Evolutionary conservation across 2,888 invertebrate genomes (phyloP).

Genomic region (Oegoconia quadripuncta): DNA sequence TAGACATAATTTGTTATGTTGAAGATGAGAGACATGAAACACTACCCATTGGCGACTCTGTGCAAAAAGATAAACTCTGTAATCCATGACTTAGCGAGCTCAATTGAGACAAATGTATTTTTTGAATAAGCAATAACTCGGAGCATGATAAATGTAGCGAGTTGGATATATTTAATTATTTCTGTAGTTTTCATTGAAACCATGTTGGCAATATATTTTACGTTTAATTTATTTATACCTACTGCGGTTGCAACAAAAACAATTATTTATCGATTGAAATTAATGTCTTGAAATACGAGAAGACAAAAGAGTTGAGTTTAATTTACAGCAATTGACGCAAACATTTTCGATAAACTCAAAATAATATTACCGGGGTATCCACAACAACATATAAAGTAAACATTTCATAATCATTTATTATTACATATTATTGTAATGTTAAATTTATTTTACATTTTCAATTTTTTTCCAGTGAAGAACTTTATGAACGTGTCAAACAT

Average conservation of each 20-base stretch:
- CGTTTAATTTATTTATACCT: constrained; percentile 36
- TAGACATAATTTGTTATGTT: no score
- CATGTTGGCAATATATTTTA: constrained; percentile 31
- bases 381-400: no score
- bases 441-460: no score
- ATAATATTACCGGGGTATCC: constrained; percentile 25
- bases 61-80: no score
- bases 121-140: constrained; percentile 46
- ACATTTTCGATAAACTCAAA: neutral
- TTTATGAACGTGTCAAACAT: no score
- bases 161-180: constrained; percentile 52
- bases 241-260: constrained; percentile 32
- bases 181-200: constrained; percentile 54
- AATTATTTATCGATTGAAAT: constrained; percentile 10
- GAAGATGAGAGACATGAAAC: no score
- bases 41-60: no score
- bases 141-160: constrained; percentile 53
- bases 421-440: no score
- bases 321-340: neutral
- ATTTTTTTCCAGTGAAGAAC: no score
- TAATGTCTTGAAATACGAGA: neutral
- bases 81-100: no score
- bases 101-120: constrained; percentile 33
- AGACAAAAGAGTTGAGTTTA: neutral
- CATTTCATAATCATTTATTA: no score